Conservation (phyloP, 2,888 invertebrate genomes). For the Agrochola litura region DNA sequence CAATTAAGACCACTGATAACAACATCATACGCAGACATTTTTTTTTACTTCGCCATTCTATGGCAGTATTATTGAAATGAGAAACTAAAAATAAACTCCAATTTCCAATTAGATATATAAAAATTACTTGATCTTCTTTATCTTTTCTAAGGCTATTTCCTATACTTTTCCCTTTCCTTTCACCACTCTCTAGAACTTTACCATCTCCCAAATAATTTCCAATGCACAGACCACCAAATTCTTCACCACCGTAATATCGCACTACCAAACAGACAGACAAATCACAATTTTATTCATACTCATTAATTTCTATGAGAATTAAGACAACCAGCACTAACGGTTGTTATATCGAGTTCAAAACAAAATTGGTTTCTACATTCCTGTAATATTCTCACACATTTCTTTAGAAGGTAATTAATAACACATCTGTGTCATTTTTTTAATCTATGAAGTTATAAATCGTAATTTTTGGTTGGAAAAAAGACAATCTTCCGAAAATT, state of each 20-base stretch:
- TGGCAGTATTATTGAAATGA: neutral
- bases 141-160: neutral
- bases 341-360: slow-evolving; percentile 53
- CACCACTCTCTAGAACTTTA: neutral
- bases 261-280: slow-evolving; percentile 35
- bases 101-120: neutral
- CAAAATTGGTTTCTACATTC: slow-evolving; percentile 61
- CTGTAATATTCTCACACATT: slow-evolving; percentile 63
- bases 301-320: slow-evolving; percentile 57
- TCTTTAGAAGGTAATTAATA: slow-evolving; percentile 58
- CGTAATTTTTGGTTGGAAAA: slow-evolving; percentile 34
- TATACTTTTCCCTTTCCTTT: neutral
- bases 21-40: neutral
- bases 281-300: slow-evolving; percentile 42
- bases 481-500: slow-evolving; percentile 33
- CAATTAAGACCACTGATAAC: neutral
- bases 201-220: neutral
- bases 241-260: neutral
- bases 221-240: neutral
- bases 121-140: neutral
- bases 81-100: neutral
- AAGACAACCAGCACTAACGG: slow-evolving; percentile 55
- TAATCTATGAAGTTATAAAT: slow-evolving; percentile 51
- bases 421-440: slow-evolving; percentile 62
- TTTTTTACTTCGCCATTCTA: too few species aligned